Base-by-base conservation (phyloP, 2,888 invertebrate genomes). In the Chloroclystis v-ata region DNA sequence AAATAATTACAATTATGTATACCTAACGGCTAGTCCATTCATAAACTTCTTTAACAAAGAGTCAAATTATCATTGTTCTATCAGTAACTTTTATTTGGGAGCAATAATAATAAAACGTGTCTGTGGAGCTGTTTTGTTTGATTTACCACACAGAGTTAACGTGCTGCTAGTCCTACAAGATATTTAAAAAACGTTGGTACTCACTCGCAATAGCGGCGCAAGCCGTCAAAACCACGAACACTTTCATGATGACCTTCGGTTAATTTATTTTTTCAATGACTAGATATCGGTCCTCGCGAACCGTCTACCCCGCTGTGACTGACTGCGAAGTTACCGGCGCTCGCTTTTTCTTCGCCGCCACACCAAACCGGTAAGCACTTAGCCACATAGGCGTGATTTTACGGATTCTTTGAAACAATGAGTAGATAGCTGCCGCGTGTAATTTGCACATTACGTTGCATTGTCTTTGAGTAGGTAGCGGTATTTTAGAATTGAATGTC, bases 211-310 rank as follows among this genome's bases (percentile, higher is more conserved):
- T 60, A 58, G 86, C 84, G 63, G 82, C 69, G 63, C 74, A 75
- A 53, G 86, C 81, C 64, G 84, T 74, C 64, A 87, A 65, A 53
- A 83, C 82, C 75, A 87, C 79, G 81, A 86, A 84, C 82, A 86
- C 86, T 86, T 85, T 87, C 87, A 87, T 87, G 74, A 59, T 83
- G 84, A 78, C 70, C 72, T 79, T 81, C 78, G 63, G 64, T 72
- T 79, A 67, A 47, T 46, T 51, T 60, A 67, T 71, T 67, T 68
- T 58, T 65, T 52, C 75, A 75, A 78, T 87, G 86, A 86, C 86
- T 86, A 86, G 86, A 87, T 81, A 63, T 69, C 64, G 76, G 82
- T 82, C 82, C 82, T 79, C 79, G 75, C 79, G 67, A 74, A 70
- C 52, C 67, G 78, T 71, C 82, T 83, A 81, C 79, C 80, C 78